Conservation (phyloP, 2,797 vertebrate species). For the Sandelia bainsii region DNA sequence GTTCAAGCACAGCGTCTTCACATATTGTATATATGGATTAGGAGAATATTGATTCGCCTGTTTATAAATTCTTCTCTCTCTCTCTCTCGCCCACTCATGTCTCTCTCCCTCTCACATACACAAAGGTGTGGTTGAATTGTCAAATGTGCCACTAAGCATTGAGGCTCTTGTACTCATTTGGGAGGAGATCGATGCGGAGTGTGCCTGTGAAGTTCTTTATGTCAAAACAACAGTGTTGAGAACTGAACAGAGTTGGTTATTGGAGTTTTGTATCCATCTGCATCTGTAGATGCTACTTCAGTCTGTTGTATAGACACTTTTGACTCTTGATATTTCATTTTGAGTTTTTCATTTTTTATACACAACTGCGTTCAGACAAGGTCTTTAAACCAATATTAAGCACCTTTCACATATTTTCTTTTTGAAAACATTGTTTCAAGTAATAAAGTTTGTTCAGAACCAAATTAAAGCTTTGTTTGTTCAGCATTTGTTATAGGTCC, state of each 20-base stretch:
- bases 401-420: too few relatives aligned
- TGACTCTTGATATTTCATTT: constrained; percentile 13
- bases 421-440: too few relatives aligned
- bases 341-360: constrained; percentile 8
- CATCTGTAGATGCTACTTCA: constrained; percentile 15
- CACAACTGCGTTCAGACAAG: neutral
- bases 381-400: neutral
- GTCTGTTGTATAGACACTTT: neutral
- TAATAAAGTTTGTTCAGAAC: too few relatives aligned
- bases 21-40: constrained; percentile 9
- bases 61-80: constrained; percentile 28
- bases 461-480: too few relatives aligned
- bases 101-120: constrained; percentile 7
- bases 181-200: constrained; percentile 50
- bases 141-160: constrained; percentile 29
- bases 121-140: constrained; percentile 36
- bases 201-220: constrained; percentile 44
- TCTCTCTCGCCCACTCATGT: neutral
- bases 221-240: constrained; percentile 51
- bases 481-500: neutral
- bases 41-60: constrained; percentile 42
- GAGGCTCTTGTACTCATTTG: constrained; percentile 32
- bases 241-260: constrained; percentile 42
- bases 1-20: constrained; percentile 25
- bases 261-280: constrained; percentile 44